Evolutionary conservation across 2,113 vertebrate species (phyloP).

Genomic region (Aphyosemion australe): DNA sequence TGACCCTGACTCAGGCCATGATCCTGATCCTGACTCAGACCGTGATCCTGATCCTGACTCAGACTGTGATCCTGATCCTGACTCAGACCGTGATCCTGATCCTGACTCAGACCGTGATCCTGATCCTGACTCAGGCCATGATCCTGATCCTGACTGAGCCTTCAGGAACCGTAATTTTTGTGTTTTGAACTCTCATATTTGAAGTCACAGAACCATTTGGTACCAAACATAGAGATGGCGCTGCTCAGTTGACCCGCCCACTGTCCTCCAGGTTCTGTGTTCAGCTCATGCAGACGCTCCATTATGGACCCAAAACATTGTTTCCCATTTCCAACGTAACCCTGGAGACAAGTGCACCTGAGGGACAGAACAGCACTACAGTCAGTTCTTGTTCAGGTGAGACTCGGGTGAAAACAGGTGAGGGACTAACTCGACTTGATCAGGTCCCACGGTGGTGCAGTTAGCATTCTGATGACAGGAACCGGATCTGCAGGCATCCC

Average conservation of each 20-base stretch:
- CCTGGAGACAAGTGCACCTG: constrained; percentile 85
- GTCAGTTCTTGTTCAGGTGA: background rate
- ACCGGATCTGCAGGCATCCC: constrained; percentile 78
- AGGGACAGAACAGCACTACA: constrained; percentile 6
- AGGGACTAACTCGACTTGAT: constrained; percentile 79
- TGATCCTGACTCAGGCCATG: too few species aligned
- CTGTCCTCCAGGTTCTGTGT: constrained; percentile 77
- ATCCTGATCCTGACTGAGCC: too few species aligned
- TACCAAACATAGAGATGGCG: constrained; percentile 85
- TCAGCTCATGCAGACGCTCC: constrained; percentile 84
- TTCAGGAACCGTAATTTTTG: too few species aligned
- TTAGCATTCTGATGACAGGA: constrained; percentile 86
- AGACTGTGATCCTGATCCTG: too few species aligned
- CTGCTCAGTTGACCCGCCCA: constrained; percentile 86
- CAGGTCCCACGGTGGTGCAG: constrained; percentile 80
- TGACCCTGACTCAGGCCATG: background rate
- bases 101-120: too few species aligned
- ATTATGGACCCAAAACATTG: constrained; percentile 88
- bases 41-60: background rate
- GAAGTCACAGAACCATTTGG: too few species aligned
- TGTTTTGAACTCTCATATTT: too few species aligned
- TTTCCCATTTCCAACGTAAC: constrained; percentile 84
- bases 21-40: background rate
- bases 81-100: too few species aligned
- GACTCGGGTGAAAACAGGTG: background rate